Evolutionary conservation across 2,888 invertebrate species (phyloP).

Genomic region (Diachrysia chrysitis): DNA sequence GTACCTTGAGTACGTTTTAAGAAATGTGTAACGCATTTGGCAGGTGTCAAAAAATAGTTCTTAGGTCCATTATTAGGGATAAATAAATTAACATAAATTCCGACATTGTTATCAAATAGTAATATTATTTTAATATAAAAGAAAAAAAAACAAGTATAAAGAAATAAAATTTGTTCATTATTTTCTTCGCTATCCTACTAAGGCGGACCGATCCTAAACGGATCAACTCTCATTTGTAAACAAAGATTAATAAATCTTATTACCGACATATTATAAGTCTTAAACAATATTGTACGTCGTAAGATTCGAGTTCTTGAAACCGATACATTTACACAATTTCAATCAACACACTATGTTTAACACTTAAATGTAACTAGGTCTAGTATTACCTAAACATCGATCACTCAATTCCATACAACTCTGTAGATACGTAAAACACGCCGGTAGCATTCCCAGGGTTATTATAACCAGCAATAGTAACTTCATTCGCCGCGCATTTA

Average conservation of each 20-base stretch:
- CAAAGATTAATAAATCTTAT: background rate
- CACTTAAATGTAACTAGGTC: background rate
- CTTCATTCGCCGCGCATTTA: conserved; percentile 75
- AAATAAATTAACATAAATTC: too few relatives aligned
- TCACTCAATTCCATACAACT: conserved; percentile 70
- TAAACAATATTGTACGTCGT: background rate
- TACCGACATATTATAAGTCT: background rate
- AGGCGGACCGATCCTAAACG: background rate
- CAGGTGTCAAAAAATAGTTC: too few relatives aligned
- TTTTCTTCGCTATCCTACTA: background rate
- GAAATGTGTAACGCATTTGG: background rate
- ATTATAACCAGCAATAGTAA: conserved; percentile 80
- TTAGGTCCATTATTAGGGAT: too few relatives aligned
- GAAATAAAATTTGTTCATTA: background rate
- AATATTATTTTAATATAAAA: too few relatives aligned
- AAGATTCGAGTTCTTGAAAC: background rate
- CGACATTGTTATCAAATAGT: too few relatives aligned
- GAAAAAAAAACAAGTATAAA: too few relatives aligned
- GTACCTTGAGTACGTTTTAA: too few relatives aligned
- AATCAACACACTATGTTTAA: background rate
- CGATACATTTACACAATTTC: background rate
- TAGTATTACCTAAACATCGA: conserved; percentile 8
- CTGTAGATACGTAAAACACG: conserved; percentile 81
- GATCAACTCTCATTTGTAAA: background rate
- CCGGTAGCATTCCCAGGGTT: conserved; percentile 84